These are phyloP conservation scores for Heterocephalus glaber DNA, from an alignment of 2,113 vertebrate genomes.

Conservation along the genomic window DNA sequence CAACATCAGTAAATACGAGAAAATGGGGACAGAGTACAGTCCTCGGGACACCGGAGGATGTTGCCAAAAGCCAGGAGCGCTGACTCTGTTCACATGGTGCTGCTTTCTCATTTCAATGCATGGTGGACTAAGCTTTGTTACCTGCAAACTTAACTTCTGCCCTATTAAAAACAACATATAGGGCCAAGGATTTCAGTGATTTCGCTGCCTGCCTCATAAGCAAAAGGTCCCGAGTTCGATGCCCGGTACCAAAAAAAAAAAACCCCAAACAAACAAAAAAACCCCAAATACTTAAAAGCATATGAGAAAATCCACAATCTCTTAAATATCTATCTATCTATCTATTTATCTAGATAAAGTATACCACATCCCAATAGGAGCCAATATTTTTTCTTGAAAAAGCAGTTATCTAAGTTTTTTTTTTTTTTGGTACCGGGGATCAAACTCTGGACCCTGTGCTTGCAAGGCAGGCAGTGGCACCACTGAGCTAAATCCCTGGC, in stretches of 20 bases:
- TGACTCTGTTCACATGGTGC: not conserved
- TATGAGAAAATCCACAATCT: not conserved
- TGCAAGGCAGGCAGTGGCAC: too few species aligned
- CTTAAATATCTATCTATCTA: not conserved
- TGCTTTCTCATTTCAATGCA: not conserved
- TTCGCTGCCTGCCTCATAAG: too few species aligned
- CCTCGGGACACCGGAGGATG: too few species aligned
- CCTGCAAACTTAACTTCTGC: not conserved
- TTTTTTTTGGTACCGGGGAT: too few species aligned
- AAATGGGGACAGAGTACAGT: not conserved
- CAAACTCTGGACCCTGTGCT: too few species aligned
- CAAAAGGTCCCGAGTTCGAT: too few species aligned
- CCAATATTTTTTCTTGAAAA: not conserved
- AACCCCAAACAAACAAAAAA: not conserved
- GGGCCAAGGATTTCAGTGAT: too few species aligned
- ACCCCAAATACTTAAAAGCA: not conserved
- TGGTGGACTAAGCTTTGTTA: not conserved
- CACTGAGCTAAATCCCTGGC: too few species aligned
- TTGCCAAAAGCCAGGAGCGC: fast-evolving
- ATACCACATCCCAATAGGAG: not conserved
- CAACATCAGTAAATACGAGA: not conserved
- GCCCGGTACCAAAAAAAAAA: too few species aligned
- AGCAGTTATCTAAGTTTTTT: not conserved
- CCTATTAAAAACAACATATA: not conserved
- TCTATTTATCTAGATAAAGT: not conserved